phyloP scores from a whole-genome alignment of 2,797 vertebrate species.

The Corythornis leucogaster region DNA sequence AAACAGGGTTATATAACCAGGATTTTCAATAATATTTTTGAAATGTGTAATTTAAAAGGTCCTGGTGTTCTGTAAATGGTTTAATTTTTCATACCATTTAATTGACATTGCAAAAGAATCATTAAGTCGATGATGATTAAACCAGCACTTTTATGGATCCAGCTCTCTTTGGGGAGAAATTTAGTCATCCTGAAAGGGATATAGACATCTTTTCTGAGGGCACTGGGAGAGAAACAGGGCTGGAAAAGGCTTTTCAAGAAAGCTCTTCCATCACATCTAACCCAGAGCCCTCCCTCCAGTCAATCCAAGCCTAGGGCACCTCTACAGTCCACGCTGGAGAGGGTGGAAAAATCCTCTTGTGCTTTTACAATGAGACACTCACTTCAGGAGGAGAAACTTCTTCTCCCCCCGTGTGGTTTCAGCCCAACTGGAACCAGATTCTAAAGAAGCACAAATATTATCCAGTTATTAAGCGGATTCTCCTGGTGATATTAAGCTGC shows the following conservation, averaged over 20 bases:
- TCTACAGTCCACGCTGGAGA: background rate
- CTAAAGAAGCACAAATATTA: background rate
- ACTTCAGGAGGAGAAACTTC: background rate
- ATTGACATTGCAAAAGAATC: constrained; percentile 52
- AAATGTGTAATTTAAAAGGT: constrained; percentile 75
- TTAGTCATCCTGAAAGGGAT: background rate
- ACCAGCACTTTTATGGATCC: constrained; percentile 39
- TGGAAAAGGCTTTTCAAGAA: background rate
- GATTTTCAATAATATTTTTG: constrained; percentile 64
- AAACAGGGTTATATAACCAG: constrained; percentile 71
- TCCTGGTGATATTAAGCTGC: background rate
- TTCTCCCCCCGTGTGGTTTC: background rate
- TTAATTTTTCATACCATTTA: constrained; percentile 65
- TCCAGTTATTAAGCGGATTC: background rate
- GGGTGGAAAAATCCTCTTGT: background rate
- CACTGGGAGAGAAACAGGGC: background rate
- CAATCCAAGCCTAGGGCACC: background rate
- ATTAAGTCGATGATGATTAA: constrained; percentile 53
- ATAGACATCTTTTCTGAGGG: background rate
- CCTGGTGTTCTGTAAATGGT: constrained; percentile 54
- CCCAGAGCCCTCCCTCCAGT: background rate
- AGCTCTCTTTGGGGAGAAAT: constrained; percentile 54
- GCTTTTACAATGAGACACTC: background rate
- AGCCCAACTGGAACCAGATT: background rate
- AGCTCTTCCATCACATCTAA: background rate